Conservation (phyloP, 2,797 vertebrate species). For the Bovichtus diacanthus region DNA sequence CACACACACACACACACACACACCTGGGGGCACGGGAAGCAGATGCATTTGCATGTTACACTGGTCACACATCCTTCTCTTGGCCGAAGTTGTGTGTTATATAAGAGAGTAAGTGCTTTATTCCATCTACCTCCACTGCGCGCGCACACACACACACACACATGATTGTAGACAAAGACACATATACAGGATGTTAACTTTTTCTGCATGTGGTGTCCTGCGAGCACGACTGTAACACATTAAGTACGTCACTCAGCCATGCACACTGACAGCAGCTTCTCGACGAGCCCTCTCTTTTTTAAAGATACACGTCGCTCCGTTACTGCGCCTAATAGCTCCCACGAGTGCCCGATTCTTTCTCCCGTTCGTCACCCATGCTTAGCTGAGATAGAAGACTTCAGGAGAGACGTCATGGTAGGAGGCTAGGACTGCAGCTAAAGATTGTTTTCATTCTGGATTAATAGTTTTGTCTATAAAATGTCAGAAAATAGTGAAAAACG, state of each 20-base stretch:
- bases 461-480: too few relatives aligned
- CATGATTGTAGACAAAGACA: constrained; percentile 10
- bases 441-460: too few relatives aligned
- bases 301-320: not conserved
- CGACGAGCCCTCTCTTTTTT: not conserved
- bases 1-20: constrained; percentile 47
- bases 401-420: not conserved
- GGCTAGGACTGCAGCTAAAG: not conserved
- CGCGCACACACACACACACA: constrained; percentile 24
- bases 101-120: constrained; percentile 66
- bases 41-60: constrained; percentile 70
- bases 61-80: constrained; percentile 61
- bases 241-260: not conserved
- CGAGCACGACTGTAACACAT: not conserved
- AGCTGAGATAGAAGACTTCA: not conserved
- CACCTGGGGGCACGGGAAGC: constrained; percentile 59
- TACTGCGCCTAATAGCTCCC: not conserved
- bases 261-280: not conserved
- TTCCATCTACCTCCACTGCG: constrained; percentile 33
- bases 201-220: not conserved
- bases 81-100: constrained; percentile 64
- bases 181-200: constrained; percentile 12
- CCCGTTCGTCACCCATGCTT: not conserved
- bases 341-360: not conserved
- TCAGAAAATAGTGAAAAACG: too few relatives aligned